Conservation (phyloP, 2,888 invertebrate genomes). For the Leptinotarsa haldemani region DNA sequence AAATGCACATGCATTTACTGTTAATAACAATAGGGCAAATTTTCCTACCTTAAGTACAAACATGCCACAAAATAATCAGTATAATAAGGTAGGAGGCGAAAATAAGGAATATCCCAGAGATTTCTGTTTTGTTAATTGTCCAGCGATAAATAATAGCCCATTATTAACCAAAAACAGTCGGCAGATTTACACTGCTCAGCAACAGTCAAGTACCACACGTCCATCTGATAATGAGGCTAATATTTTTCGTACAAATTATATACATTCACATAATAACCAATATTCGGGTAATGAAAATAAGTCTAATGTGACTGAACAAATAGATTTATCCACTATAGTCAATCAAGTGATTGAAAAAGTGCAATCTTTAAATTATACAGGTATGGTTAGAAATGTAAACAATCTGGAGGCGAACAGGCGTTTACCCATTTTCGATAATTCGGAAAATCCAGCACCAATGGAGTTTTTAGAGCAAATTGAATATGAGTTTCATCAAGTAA, state of each 20-base stretch:
- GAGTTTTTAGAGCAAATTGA: constrained; percentile 21
- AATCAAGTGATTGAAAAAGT: too few species aligned
- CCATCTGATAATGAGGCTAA: background rate
- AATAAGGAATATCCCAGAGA: too few species aligned
- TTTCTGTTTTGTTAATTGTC: too few species aligned
- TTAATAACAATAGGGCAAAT: background rate
- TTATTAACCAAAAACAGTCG: too few species aligned
- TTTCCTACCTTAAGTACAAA: background rate
- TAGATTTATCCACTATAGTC: too few species aligned
- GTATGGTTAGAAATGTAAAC: constrained; percentile 5
- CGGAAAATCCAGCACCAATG: background rate
- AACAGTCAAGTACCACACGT: background rate
- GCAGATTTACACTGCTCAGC: too few species aligned
- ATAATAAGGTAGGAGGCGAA: too few species aligned
- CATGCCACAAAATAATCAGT: background rate
- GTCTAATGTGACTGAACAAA: background rate
- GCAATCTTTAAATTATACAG: too few species aligned
- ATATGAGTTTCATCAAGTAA: constrained; percentile 2
- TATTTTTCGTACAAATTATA: background rate
- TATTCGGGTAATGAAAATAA: background rate
- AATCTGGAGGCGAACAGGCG: constrained; percentile 1
- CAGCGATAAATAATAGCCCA: too few species aligned
- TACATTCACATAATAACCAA: background rate
- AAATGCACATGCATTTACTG: background rate
- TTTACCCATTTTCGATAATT: constrained; percentile 16